Evolutionary conservation across 2,113 vertebrate species (phyloP), one percentile per base, ranked within the genome.

Genomic region (Ranitomeya variabilis): DNA sequence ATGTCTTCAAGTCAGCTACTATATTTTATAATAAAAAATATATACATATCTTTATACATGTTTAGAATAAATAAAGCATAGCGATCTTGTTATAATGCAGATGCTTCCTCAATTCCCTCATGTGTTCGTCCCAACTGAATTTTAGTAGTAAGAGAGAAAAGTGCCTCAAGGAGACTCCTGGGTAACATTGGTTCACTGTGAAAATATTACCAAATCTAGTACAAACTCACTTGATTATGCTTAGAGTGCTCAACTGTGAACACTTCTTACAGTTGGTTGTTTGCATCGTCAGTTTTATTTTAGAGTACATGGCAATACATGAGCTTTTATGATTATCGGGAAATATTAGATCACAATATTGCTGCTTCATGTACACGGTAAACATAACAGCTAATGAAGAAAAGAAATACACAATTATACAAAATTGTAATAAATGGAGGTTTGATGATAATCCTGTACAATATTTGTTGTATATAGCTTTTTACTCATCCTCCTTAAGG

Each of bases 71-170:
- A 80, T 57, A 55, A 80, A 8, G 21, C 26, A 57, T 80, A 54
- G 1, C 77, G 23, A 57, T 11, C 21, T 26, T 21, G 13, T 19
- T 57, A 80, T 59, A 1, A 26, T 57, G 77, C 77, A 59, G 77
- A 80, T 80, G 77, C 57, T 54, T 23, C 54, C 57, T 57, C 19
- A 80, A 57, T 80, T 80, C 54, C 77, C 52, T 14, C 14, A 57
- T 59, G 52, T 23, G 21, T 45, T 4, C 37, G 37, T 57, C 77
- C n/a, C 57, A 52, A 80, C 45, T 57, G 52, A 80, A 80, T 21
- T 77, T 57, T 80, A 10, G 2, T 80, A n/a, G 52, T 80, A 57
- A 80, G 12, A 57, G 54, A 77, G 67, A 73, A 90, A 90, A 84
- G 59, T 52, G 19, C 78, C 66, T 87, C 54, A 5, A 52, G 77